Percentiles rank a stretch among this genome's conserved stretches.
These are phyloP conservation scores for Sparidentex hasta DNA, from an alignment of 2,797 vertebrate species.

Conservation along the genomic window DNA sequence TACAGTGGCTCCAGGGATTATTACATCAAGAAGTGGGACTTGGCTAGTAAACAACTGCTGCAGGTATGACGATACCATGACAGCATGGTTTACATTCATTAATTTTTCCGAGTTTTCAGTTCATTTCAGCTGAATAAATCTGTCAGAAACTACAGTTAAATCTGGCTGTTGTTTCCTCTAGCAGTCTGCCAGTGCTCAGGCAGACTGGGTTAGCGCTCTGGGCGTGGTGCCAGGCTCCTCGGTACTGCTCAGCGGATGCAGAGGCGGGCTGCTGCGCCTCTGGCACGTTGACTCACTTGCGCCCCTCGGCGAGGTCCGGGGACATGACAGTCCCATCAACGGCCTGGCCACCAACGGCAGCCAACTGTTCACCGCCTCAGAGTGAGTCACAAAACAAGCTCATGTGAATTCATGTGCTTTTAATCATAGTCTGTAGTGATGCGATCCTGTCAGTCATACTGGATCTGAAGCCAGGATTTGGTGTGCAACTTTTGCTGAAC, in stretches of 20 bases:
- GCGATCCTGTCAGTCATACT: background rate
- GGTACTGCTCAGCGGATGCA: constrained; percentile 91
- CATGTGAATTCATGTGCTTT: background rate
- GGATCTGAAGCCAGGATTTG: background rate
- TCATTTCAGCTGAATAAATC: background rate
- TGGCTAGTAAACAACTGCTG: constrained; percentile 91
- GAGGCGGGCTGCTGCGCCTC: constrained; percentile 92
- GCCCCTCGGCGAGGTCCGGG: constrained; percentile 90
- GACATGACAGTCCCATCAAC: constrained; percentile 95
- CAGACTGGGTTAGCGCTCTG: constrained; percentile 94
- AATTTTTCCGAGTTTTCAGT: background rate
- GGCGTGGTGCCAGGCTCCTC: constrained; percentile 88
- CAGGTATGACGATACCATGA: constrained; percentile 76
- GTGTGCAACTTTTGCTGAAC: background rate
- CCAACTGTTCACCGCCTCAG: constrained; percentile 95
- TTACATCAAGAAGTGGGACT: constrained; percentile 96
- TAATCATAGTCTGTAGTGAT: background rate
- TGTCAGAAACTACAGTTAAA: background rate
- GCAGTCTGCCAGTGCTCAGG: constrained; percentile 92
- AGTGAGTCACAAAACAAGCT: constrained; percentile 87
- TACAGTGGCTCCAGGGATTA: constrained; percentile 96
- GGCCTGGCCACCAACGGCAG: constrained; percentile 92
- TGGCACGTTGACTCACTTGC: constrained; percentile 91
- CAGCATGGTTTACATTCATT: background rate
- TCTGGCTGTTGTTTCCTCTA: constrained; percentile 46